These are phyloP conservation scores for Stigmatopora argus DNA, from an alignment of 2,113 vertebrate genomes.

Conservation along the genomic window DNA sequence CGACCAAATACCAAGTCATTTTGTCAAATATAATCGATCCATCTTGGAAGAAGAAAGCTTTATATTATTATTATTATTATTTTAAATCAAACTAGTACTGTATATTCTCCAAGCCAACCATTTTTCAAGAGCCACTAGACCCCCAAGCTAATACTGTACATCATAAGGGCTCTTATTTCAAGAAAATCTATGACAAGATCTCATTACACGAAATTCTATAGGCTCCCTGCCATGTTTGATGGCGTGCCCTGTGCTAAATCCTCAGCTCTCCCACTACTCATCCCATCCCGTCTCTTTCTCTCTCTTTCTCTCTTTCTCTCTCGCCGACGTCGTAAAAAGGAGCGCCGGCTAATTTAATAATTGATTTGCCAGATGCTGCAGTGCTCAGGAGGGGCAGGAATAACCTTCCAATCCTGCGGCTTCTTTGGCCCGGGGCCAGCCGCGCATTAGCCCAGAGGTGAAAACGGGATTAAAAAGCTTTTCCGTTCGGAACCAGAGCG, in stretches of 20 bases:
- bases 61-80: too few relatives aligned
- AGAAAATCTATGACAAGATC: slow-evolving; percentile 65
- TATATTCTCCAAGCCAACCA: too few relatives aligned
- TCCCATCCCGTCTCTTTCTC: slow-evolving; percentile 26
- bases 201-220: slow-evolving; percentile 68
- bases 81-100: too few relatives aligned
- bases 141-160: slow-evolving; percentile 31
- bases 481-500: slow-evolving; percentile 46
- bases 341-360: slow-evolving; percentile 72
- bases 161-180: slow-evolving; percentile 44
- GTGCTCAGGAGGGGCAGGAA: slow-evolving; percentile 66
- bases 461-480: slow-evolving; percentile 68
- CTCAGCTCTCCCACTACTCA: slow-evolving; percentile 13
- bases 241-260: slow-evolving; percentile 46
- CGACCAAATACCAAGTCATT: too few relatives aligned
- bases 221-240: slow-evolving; percentile 53
- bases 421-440: slow-evolving; percentile 59
- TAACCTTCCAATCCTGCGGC: slow-evolving; percentile 62
- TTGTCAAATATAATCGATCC: too few relatives aligned
- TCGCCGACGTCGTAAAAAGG: slow-evolving; percentile 57
- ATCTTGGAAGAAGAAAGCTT: not conserved
- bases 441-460: slow-evolving; percentile 64
- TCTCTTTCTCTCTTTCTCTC: slow-evolving; percentile 54
- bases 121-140: not conserved
- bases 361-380: slow-evolving; percentile 75